Evolutionary conservation across 2,797 vertebrate species (phyloP).

Genomic region (Chloroceryle inda): DNA sequence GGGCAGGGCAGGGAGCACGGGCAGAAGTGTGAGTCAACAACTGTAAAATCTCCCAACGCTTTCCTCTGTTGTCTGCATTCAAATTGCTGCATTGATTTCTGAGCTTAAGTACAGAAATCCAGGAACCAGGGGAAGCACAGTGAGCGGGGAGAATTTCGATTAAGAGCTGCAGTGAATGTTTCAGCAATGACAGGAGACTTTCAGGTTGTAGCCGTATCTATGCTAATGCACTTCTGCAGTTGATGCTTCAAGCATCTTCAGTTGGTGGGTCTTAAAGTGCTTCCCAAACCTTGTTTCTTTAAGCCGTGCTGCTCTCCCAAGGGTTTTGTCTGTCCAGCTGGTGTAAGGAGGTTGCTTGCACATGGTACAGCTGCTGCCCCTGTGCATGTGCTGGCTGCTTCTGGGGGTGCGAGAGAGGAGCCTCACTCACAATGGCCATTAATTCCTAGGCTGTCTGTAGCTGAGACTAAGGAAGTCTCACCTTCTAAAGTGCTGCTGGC

Average conservation of each 20-base stretch:
- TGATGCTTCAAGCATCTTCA: slow-evolving; percentile 3
- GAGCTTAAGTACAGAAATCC: background rate
- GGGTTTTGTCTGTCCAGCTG: background rate
- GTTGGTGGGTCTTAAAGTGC: background rate
- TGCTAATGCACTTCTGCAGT: background rate
- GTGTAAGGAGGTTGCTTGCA: background rate
- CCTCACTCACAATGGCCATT: background rate
- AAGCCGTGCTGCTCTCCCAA: background rate
- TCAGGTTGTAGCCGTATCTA: background rate
- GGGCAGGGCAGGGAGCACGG: background rate
- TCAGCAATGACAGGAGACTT: background rate
- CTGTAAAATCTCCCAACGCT: background rate
- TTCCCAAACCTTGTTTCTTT: background rate
- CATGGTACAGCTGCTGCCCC: background rate
- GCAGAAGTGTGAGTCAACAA: slow-evolving; percentile 3
- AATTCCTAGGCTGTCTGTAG: background rate
- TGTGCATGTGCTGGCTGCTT: background rate
- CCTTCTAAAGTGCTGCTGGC: background rate
- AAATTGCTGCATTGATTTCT: background rate
- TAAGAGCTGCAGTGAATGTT: background rate
- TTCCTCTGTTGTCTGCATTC: slow-evolving; percentile 17
- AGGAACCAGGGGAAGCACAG: background rate
- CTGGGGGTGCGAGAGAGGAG: fast-evolving
- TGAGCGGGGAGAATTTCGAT: background rate
- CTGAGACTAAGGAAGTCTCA: background rate